phyloP scores from a whole-genome alignment of 2,797 vertebrate genomes.

The Luscinia luscinia region DNA sequence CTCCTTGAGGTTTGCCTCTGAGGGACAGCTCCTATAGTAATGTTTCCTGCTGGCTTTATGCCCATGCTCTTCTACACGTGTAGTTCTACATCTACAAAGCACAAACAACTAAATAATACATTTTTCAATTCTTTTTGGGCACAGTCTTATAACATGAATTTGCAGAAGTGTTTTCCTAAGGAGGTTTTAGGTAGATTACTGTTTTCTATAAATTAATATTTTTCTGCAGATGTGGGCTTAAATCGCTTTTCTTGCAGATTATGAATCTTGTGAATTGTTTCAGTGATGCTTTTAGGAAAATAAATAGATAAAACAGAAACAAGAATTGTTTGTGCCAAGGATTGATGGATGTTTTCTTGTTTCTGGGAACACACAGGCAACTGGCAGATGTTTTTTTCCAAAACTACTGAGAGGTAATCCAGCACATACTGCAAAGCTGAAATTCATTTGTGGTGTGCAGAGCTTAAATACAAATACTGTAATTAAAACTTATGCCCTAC shows the following conservation, averaged over 20 bases:
- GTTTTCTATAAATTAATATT: constrained; percentile 29
- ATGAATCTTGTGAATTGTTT: constrained; percentile 30
- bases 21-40: neutral
- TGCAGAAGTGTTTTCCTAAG: neutral
- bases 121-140: neutral
- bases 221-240: constrained; percentile 14
- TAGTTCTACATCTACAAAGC: neutral
- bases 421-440: neutral
- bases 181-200: constrained; percentile 29
- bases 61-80: fast-evolving
- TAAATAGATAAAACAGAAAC: constrained; percentile 43
- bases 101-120: neutral
- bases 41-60: neutral
- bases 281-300: constrained; percentile 20
- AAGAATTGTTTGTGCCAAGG: neutral
- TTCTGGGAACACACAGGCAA: neutral
- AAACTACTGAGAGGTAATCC: neutral
- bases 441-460: neutral
- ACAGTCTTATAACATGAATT: neutral
- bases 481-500: constrained; percentile 11
- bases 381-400: neutral
- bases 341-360: neutral
- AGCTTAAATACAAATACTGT: constrained; percentile 1
- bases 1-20: neutral
- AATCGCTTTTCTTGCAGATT: neutral